Base-by-base conservation (phyloP, 2,888 invertebrate species). In the Ryuthela nishihirai region DNA sequence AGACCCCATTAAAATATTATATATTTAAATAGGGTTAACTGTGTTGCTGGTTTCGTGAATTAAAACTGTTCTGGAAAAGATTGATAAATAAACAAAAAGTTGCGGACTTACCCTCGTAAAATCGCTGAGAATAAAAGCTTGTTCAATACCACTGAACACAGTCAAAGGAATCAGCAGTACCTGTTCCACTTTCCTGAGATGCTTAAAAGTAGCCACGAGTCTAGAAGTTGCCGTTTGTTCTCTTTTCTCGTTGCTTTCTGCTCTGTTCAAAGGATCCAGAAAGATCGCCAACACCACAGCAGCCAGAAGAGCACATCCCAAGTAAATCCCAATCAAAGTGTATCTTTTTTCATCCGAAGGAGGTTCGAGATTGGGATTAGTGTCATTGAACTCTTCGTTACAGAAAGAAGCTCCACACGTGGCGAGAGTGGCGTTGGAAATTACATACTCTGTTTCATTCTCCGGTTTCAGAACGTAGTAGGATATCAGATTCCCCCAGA, bases 401-500 rank as follows among this genome's bases (percentile, higher is more conserved):
- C 64, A 62, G 24, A 66, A 67, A 4, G 40, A 41, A 4, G 59
- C 53, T 6, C 67, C 67, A 34, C 67, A 67, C 18, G 40, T 40
- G 7, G 7, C 29, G 9, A 29, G 29, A 29, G 29, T 29, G 29
- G 12, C 12, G 29, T 29, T 29, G n/a, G n/a, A n/a, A n/a, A n/a
- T n/a, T 29, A 7, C 29, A n/a, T 43, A 20, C 17, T n/a, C 12
- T 41, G 4, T 41, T 41, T n/a, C 42, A 24, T 41, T 43, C 24
- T 43, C 62, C 0, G 67, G 67, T 12, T 62, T 65, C 9, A 74
- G 64, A 10, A 73, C 69, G 17, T 67, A 58, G 5, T 92, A 93
- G n/a, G 93, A 93, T 71, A 94, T 85, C 64, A 97, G 82, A 76
- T 97, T 97, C 72, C 97, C 95, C 88, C 93, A 91, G 42, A 97